Evolutionary conservation across 1,140 invertebrate species (phyloP), one percentile per base, ranked within the genome.

Genomic region (Ostrea denselamellosa): DNA sequence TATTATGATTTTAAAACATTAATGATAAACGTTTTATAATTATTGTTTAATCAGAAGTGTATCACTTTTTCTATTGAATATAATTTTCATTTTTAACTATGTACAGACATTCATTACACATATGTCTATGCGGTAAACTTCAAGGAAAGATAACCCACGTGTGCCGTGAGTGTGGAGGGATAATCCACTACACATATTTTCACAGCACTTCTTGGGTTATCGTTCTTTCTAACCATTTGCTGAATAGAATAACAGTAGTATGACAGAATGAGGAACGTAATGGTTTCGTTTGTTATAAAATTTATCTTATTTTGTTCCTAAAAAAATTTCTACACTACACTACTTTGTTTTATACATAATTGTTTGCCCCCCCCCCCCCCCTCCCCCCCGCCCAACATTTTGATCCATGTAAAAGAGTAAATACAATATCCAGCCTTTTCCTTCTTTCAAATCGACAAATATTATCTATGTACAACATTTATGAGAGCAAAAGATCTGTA

Each of bases 61-160:
- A 77, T 77, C 14, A 34, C 3, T 0, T 28, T 77, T 4, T 22
- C 34, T 14, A 28, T 28, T 34, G 17, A 12, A 44, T 77, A 44
- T 10, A 12, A 28, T 77, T 28, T 17, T 14, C 5, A 34, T 34
- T 28, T 77, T 28, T 12, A 22, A 77, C 28, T 28, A 1, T 28
- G 22, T 34, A 77, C 8, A 62, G n/a, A 44, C 5, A 19, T 7
- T 17, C 3, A 62, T 19, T 19, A n/a, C 56, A 62, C 17, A n/a
- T 19, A 62, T 4, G 19, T 62, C 5, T n/a, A 77, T 22, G 68
- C 68, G 68, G 68, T 25, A 34, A 44, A 14, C 68, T 25, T 25
- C 9, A 77, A 77, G 28, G 68, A 77, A 77, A 77, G 68, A 77
- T 77, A 77, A 77, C n/a, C 58, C 58, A 62, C 12, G 14, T 14